Base-by-base conservation (phyloP, 2,888 invertebrate species). In the Phortica magna region DNA sequence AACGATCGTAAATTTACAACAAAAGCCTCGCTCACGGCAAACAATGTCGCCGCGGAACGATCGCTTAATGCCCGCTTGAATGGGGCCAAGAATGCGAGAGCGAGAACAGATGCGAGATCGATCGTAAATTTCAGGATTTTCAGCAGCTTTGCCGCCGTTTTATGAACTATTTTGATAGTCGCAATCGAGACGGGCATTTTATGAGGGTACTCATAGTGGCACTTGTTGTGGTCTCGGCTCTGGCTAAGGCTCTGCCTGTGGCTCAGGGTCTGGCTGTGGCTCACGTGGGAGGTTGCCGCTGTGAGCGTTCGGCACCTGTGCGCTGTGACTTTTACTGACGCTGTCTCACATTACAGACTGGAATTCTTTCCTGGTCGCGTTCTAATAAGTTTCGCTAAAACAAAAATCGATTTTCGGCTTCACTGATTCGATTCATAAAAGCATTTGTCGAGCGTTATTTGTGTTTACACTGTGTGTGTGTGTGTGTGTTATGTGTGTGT, bases 401-500 rank as follows among this genome's bases (percentile, higher is more conserved):
- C 79, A 81, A 78, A 88, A 86, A 88, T 83, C 86, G 89, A 89
- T 89, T 90, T 89, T 89, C 90, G 89, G 89, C 89, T 89, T 88
- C 89, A 89, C 83, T 89, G 88, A 75, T 74, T 43, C 70, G 88
- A 75, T 74, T 43, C 70, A 48, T 19, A 17, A 70, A 48, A 70
- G 48, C 53, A 19, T 61, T 61, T 61, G n/a, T 61, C 61, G 9
- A 61, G 19, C 61, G 10, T 22, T 31, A 1, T 7, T 61, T 55
- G n/a, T n/a, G 61, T 61, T 61, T 10, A 19, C 22, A 19, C 31
- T 3, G 31, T 22, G 17, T 59, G 57, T 59, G 2, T 61, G 0
- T 61, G 17, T 12, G 61, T 22, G 19, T 59, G 53, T 70, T 48
- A 7, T 59, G 2, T 3, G 31, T 22, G 17, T 59, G 57, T 59